Conservation (phyloP, 1,140 invertebrate genomes). For the Colletes gigas region DNA sequence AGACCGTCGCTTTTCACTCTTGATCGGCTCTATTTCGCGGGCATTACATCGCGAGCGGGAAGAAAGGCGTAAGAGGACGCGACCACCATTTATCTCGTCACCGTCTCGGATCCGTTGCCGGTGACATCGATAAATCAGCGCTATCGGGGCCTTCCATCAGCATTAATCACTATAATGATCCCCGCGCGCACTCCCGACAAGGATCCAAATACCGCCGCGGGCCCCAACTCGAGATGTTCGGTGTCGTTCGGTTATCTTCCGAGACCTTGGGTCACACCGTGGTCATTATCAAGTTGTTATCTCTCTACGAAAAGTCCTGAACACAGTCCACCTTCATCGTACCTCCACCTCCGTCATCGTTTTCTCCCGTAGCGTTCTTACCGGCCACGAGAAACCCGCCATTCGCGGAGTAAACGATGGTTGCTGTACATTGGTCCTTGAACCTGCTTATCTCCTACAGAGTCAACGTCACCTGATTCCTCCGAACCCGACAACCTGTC, state of each 20-base stretch:
- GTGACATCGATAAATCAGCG: conserved; percentile 80
- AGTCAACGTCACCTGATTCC: conserved; percentile 53
- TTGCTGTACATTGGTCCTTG: conserved; percentile 53
- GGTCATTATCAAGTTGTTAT: conserved; percentile 74
- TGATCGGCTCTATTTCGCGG: conserved; percentile 52
- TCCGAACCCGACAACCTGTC: conserved; percentile 39
- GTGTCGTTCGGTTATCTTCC: conserved; percentile 70
- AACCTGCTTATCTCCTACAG: conserved; percentile 59
- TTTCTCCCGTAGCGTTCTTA: conserved; percentile 2
- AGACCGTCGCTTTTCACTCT: conserved; percentile 22
- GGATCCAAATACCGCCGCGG: conserved; percentile 70
- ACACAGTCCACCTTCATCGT: conserved; percentile 34
- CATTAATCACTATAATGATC: conserved; percentile 81
- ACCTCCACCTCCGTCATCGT: neutral
- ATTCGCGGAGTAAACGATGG: conserved; percentile 42
- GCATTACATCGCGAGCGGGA: conserved; percentile 36
- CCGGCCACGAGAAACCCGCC: neutral
- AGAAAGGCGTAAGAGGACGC: conserved; percentile 51
- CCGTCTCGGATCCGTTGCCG: conserved; percentile 73
- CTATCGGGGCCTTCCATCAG: conserved; percentile 77
- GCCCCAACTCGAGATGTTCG: conserved; percentile 63
- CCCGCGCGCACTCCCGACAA: conserved; percentile 64
- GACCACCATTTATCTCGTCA: conserved; percentile 78
- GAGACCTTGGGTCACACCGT: conserved; percentile 65
- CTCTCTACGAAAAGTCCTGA: conserved; percentile 67